Evolutionary conservation across 2,113 vertebrate genomes (phyloP).

Genomic region (Antigone vipio): DNA sequence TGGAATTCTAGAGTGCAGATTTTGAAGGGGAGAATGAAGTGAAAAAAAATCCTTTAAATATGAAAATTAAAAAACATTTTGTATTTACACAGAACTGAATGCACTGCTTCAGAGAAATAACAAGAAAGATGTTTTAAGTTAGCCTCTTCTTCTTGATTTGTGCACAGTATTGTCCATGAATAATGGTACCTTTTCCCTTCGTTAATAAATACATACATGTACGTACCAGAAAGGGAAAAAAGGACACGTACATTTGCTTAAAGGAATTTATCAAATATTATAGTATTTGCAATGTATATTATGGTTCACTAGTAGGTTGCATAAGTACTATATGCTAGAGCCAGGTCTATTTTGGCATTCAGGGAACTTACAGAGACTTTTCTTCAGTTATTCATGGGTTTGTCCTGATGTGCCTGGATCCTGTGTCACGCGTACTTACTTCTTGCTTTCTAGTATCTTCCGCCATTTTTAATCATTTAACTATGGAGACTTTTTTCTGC

Average conservation of each 20-base stretch:
- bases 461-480: not conserved
- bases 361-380: not conserved
- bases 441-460: not conserved
- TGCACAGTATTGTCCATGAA: rapidly evolving
- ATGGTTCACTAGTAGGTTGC: not conserved
- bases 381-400: not conserved
- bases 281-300: not conserved
- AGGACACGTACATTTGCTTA: not conserved
- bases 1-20: not conserved
- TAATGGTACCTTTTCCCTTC: not conserved
- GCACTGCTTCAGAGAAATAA: not conserved
- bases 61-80: not conserved
- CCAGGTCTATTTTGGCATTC: not conserved
- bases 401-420: not conserved
- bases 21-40: not conserved
- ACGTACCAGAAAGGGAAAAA: not conserved
- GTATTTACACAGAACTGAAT: not conserved
- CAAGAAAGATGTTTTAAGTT: not conserved
- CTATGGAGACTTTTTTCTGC: not conserved
- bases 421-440: not conserved
- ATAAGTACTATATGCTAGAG: not conserved
- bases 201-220: not conserved
- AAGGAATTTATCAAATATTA: not conserved
- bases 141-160: not conserved
- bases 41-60: not conserved